Evolutionary conservation across 2,888 invertebrate species (phyloP).

Genomic region (Coenonympha arcania): DNA sequence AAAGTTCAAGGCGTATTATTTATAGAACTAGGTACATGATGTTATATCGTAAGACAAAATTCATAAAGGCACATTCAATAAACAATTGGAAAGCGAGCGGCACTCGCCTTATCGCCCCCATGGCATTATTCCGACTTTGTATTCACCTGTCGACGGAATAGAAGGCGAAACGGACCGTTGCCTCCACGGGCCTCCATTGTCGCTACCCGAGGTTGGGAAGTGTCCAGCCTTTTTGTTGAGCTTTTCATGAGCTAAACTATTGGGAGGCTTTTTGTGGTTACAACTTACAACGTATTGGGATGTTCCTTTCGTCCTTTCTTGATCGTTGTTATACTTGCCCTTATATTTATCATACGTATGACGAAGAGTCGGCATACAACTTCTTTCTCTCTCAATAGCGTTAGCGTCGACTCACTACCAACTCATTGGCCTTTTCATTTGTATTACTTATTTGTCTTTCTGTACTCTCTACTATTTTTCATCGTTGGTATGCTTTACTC

Average conservation of each 20-base stretch:
- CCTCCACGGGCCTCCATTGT: conserved; percentile 10
- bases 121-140: conserved; percentile 16
- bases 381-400: too few relatives aligned
- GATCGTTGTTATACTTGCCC: too few relatives aligned
- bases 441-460: too few relatives aligned
- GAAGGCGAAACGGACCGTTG: conserved; percentile 13
- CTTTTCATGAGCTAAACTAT: neutral
- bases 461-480: too few relatives aligned
- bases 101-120: conserved; percentile 16
- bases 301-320: too few relatives aligned
- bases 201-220: conserved; percentile 15
- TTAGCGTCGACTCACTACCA: too few relatives aligned
- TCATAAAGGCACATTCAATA: conserved; percentile 10
- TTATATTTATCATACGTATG: too few relatives aligned
- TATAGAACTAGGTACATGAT: neutral
- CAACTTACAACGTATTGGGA: too few relatives aligned
- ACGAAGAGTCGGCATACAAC: too few relatives aligned
- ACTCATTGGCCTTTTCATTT: too few relatives aligned
- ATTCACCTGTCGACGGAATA: conserved; percentile 21
- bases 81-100: conserved; percentile 15
- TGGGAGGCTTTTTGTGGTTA: too few relatives aligned
- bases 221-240: neutral
- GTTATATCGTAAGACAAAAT: conserved; percentile 1
- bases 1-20: neutral
- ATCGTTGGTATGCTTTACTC: too few relatives aligned